Conservation (phyloP, 2,888 invertebrate species). For the Dyspetes luteomarginatus region DNA sequence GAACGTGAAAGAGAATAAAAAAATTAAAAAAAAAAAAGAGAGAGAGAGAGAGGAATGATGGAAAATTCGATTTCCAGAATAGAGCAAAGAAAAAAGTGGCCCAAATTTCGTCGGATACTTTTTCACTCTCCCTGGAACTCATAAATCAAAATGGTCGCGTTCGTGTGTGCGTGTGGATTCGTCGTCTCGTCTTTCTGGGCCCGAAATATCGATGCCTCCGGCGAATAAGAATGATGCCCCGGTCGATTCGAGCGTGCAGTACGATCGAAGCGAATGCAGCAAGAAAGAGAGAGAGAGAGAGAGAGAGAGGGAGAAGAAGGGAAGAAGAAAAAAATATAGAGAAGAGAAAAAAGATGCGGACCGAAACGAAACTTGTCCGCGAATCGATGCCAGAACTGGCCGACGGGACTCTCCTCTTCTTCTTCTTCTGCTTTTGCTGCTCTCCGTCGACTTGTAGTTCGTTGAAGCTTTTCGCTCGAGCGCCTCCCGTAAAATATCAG, state of each 20-base stretch:
- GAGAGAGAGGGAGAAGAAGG: conserved; percentile 34
- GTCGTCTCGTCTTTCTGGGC: conserved; percentile 9
- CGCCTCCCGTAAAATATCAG: conserved; percentile 68
- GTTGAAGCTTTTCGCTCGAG: conserved; percentile 66
- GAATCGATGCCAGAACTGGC: conserved; percentile 60
- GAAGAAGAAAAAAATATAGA: conserved; percentile 35
- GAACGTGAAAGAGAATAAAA: conserved; percentile 4
- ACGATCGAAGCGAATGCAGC: conserved; percentile 45
- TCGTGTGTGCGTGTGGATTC: conserved; percentile 1
- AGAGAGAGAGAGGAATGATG: conserved; percentile 36
- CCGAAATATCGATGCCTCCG: conserved; percentile 57
- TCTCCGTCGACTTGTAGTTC: conserved; percentile 8
- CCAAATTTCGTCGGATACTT: conserved; percentile 51
- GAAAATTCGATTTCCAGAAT: conserved; percentile 52
- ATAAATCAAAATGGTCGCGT: conserved; percentile 55
- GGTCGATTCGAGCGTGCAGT: conserved; percentile 49
- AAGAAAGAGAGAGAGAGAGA: conserved; percentile 34
- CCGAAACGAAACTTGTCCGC: conserved; percentile 68
- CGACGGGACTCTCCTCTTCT: conserved; percentile 1
- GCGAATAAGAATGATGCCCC: conserved; percentile 32
- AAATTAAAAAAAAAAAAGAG: background rate
- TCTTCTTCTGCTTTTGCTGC: conserved; percentile 29
- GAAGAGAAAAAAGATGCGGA: conserved; percentile 60
- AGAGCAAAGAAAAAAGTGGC: conserved; percentile 55
- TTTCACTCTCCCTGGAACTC: conserved; percentile 38